Base-by-base conservation (phyloP, 2,888 invertebrate genomes). In the Ectemnius cavifrons region DNA sequence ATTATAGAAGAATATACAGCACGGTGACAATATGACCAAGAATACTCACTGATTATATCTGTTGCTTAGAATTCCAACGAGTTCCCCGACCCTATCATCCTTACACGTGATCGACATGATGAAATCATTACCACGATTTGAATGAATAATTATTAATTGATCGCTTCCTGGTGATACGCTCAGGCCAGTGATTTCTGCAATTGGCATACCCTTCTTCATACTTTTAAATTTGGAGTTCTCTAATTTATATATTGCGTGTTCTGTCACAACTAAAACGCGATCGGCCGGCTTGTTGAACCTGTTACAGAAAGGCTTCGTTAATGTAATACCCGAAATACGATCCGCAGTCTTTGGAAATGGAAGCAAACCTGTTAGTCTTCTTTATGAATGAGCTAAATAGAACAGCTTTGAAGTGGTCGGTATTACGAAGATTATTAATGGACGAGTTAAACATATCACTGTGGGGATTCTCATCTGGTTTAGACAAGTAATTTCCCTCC, bases 51-150 rank as follows among this genome's bases (percentile, higher is more conserved):
- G 94, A 79, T 93, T 92, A 91, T 94, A 97, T 88, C 95, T 93
- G 83, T 95, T 94, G 86, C 95, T 94, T 4, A 98, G 91, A 67
- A 96, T 93, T 14, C 97, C 98, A 14, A 98, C 93, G 45, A 97
- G 92, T 91, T 98, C 98, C 0, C 98, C 98, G 64, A 97, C 94
- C 79, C 96, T 92, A 90, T 98, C 97, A 77, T 95, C 95, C 46
- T 90, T 91, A 5, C 91, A 85, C 60, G 91, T 92, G 75, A 98
- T 92, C 0, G 97, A 96, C 82, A 97, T 93, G 49, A 98, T 97
- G 80, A 98, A 93, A 92, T 99, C 98, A 91, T 98, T 98, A 69
- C 97, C 96, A 16, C 95, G 94, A 63, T 95, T 95, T 62, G 97
- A 94, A 91, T 98, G 97, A 81, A 98, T 93, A 66, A 97, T 95